phyloP scores from a whole-genome alignment of 2,113 vertebrate genomes.

The Lophochroa leadbeateri region DNA sequence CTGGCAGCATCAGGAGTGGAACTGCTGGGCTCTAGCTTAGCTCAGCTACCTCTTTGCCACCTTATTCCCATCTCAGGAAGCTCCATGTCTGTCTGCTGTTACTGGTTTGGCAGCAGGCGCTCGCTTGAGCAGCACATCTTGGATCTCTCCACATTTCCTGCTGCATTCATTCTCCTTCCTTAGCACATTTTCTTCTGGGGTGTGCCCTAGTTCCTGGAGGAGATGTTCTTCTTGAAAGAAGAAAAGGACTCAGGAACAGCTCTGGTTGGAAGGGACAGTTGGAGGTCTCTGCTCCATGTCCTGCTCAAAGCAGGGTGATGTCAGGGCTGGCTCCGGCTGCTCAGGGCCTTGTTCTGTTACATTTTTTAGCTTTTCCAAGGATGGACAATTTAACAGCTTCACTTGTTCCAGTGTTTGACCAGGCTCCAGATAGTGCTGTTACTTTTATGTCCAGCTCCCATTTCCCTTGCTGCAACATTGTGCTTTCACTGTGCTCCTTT shows the following conservation, averaged over 20 bases:
- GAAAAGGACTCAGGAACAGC: neutral
- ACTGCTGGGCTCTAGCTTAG: neutral
- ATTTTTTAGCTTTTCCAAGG: neutral
- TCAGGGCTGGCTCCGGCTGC: neutral
- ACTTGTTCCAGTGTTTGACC: neutral
- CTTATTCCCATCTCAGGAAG: fast-evolving
- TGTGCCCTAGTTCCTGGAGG: neutral
- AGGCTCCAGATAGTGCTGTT: neutral
- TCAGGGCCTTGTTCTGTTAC: neutral
- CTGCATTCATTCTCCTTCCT: neutral
- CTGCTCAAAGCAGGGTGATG: neutral
- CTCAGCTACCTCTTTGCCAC: neutral
- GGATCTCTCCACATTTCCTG: neutral
- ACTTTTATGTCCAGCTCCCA: neutral
- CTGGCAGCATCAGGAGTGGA: neutral
- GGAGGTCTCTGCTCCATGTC: neutral
- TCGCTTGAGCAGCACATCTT: neutral
- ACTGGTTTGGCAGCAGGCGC: neutral
- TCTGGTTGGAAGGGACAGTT: neutral
- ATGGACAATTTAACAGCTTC: neutral
- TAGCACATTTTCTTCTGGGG: neutral
- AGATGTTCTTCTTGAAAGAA: neutral
- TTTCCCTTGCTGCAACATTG: neutral
- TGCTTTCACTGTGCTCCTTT: neutral
- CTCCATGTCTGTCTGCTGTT: neutral